Evolutionary conservation across 2,888 invertebrate species (phyloP), one percentile per base, ranked within the genome.

Genomic region (Hyposoter didymator): DNA sequence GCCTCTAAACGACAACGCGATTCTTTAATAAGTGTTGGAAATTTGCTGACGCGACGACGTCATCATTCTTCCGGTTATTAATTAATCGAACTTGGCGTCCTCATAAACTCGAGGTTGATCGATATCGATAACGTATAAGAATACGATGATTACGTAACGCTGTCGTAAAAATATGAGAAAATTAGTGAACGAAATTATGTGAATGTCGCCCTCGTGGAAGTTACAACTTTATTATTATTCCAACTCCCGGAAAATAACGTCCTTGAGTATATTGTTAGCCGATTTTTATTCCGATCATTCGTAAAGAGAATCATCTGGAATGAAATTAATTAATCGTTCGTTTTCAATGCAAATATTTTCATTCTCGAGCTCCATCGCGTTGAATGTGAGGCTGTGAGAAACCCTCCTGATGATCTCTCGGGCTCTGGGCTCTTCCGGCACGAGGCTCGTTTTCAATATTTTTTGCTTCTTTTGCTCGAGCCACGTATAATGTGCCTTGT

Each of bases 351-450:
- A 82, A 82, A 47, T 82, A 85, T 52, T 62, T 86, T 78, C 85
- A 79, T 84, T 84, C 84, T 84, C 79, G 78, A 76, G 83, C 59
- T 70, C 6, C 70, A 59, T 64, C 66, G 28, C 52, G 70, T 64
- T 52, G 79, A 74, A 62, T 55, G 64, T 49, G 49, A 70, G 45
- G 45, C 64, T 35, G 49, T 76, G 80, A 76, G 78, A 85, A 84
- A 87, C 78, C 75, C 80, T 81, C 75, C 84, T 74, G 64, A 43
- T 66, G 70, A 80, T 84, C 84, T 72, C 70, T 69, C 79, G 45
- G 80, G 47, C 59, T 19, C 83, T 87, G 84, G 84, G 87, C 87
- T 90, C 90, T 89, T 90, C 90, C 90, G 90, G 90, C 90, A 90
- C 87, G 87, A 85, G 86, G 87, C 84, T 87, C 84, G 84, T 87